Percentiles rank a stretch among this genome's conserved stretches.
Evolutionary conservation across 2,797 vertebrate species (phyloP).

Genomic region (Acanthurus lineatus): DNA sequence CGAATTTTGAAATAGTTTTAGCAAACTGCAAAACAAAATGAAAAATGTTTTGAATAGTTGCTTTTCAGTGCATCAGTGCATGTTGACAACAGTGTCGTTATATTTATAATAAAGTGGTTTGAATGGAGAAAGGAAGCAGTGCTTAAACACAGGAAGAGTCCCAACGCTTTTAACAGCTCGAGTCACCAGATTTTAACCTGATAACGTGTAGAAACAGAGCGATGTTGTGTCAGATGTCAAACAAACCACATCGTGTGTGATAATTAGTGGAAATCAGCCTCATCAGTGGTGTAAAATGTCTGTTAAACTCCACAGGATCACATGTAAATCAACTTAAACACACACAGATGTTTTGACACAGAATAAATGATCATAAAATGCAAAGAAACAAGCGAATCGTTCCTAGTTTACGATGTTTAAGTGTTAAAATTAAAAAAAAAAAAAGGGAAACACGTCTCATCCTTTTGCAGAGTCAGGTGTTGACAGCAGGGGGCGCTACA

Average conservation of each 20-base stretch:
- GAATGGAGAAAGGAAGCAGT: too few relatives aligned
- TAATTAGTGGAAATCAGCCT: slow-evolving; percentile 7
- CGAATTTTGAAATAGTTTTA: too few relatives aligned
- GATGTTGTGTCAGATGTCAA: neutral
- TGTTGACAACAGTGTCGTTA: too few relatives aligned
- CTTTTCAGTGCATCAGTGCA: too few relatives aligned
- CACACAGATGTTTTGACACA: slow-evolving; percentile 25
- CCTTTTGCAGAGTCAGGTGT: slow-evolving; percentile 36
- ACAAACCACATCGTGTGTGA: neutral
- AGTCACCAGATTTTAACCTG: neutral
- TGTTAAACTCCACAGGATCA: slow-evolving; percentile 41
- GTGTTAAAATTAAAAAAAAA: neutral
- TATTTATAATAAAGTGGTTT: too few relatives aligned
- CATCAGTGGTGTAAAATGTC: neutral
- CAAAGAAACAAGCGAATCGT: neutral
- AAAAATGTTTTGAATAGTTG: too few relatives aligned
- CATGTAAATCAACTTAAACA: neutral
- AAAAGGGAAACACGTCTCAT: neutral
- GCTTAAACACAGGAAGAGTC: neutral
- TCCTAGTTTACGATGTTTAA: neutral
- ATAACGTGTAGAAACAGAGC: neutral
- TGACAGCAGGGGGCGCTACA: slow-evolving; percentile 28
- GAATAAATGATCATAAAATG: slow-evolving; percentile 18
- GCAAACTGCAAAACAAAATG: too few relatives aligned
- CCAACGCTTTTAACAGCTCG: neutral